Conservation (phyloP, 2,113 vertebrate genomes). For the Dromaius novaehollandiae region DNA sequence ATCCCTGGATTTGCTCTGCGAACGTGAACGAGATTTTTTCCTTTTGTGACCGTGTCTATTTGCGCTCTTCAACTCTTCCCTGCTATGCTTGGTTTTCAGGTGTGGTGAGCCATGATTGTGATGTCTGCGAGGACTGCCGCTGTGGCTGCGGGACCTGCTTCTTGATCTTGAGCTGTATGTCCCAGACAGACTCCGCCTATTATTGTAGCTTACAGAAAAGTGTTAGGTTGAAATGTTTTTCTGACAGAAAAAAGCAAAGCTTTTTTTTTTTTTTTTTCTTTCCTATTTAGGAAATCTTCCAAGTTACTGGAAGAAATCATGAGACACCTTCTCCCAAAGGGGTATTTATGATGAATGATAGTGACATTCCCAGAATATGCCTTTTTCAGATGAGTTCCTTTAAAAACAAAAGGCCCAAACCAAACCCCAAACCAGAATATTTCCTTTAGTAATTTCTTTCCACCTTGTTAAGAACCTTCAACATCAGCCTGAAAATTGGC, state of each 20-base stretch:
- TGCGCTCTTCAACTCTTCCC: slow-evolving; percentile 87
- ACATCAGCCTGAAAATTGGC: rapidly evolving
- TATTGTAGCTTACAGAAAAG: slow-evolving; percentile 86
- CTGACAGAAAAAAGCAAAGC: rapidly evolving
- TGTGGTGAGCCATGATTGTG: slow-evolving; percentile 88
- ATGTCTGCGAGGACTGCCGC: slow-evolving; percentile 89
- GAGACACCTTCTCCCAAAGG: rapidly evolving
- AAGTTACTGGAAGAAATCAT: rapidly evolving
- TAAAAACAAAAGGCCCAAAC: background rate
- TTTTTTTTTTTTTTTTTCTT: no score
- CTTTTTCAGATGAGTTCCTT: rapidly evolving
- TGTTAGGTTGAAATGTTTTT: rapidly evolving
- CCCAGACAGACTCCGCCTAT: slow-evolving; percentile 92
- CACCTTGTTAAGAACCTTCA: background rate
- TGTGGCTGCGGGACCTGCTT: slow-evolving; percentile 93
- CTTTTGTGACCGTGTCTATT: slow-evolving; percentile 91
- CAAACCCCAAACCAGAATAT: background rate
- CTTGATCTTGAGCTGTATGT: slow-evolving; percentile 96
- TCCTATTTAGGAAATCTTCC: background rate
- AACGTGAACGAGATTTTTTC: slow-evolving; percentile 91
- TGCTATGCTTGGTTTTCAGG: slow-evolving; percentile 87
- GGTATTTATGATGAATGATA: rapidly evolving
- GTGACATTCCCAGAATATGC: rapidly evolving
- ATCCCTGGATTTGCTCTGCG: slow-evolving; percentile 90
- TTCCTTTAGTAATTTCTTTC: rapidly evolving